Base-by-base conservation (phyloP, 2,888 invertebrate genomes). In the Acanthosoma haemorrhoidale region DNA sequence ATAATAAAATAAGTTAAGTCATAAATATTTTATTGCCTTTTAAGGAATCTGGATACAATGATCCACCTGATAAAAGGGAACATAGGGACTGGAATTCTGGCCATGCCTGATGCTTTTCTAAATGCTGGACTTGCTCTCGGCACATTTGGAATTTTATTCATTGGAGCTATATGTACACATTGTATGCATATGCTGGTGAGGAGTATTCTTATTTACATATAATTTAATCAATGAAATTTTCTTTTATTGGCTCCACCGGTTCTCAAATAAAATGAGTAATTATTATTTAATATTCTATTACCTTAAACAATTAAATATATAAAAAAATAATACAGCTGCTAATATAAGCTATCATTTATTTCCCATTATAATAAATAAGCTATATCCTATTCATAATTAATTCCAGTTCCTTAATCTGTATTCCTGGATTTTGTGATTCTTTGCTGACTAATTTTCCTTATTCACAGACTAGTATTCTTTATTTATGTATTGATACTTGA, bases 21-120 rank as follows among this genome's bases (percentile, higher is more conserved):
- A n/a, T n/a, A n/a, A 15, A 32, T 39, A 1, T 51, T n/a, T 59
- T 21, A 16, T 69, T 60, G 68, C 72, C 64, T 34, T 76, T 76
- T 15, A 76, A 84, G 84, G 69, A 84, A 84, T 76, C 77, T 81
- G 73, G 82, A 84, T 73, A 83, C 84, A 4, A 79, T 86, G 79
- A 83, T 88, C 77, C 86, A 88, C 78, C 79, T 88, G 71, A 79
- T 88, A 61, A 88, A 88, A 78, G 87, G 86, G 2, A 87, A 86
- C 78, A 82, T 87, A 70, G 77, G 77, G 6, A 96, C 97, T 0
- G 98, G 98, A 4, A 95, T 98, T 75, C 82, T 98, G 75, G 97
- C 98, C 6, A 94, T 99, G 92, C 97, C 98, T 4, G 89, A 94
- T 81, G 96, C 95, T 15, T 92, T 96, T 78, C 88, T 90, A 79